Conservation (phyloP, 2,113 vertebrate genomes). For the Myotis yumanensis region DNA sequence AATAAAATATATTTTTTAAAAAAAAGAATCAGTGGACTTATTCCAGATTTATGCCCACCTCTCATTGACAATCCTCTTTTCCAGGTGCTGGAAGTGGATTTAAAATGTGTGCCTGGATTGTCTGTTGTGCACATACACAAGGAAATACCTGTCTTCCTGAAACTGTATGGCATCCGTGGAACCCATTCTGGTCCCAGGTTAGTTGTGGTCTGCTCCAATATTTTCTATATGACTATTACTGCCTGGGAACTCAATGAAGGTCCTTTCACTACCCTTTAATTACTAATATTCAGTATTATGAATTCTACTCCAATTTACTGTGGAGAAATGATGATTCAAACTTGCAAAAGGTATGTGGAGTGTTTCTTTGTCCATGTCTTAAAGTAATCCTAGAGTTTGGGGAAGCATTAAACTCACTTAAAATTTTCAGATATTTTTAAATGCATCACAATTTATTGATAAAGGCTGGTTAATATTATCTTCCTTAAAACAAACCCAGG, state of each 20-base stretch:
- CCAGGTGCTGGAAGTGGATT: neutral
- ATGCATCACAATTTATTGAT: neutral
- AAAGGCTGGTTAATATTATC: neutral
- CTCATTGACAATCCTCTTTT: neutral
- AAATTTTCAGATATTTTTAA: constrained; percentile 20
- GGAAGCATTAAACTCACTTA: neutral
- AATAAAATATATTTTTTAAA: no score
- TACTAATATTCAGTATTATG: neutral
- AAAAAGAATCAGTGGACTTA: neutral
- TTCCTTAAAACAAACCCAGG: neutral
- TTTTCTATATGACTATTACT: neutral
- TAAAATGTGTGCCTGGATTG: neutral
- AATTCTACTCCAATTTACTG: neutral
- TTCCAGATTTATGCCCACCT: neutral
- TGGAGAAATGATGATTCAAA: neutral
- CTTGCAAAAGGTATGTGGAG: neutral
- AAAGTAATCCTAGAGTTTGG: neutral
- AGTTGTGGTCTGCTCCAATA: neutral
- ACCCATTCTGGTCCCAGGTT: neutral
- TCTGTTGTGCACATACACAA: neutral
- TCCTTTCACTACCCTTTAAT: neutral
- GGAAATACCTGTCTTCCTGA: neutral
- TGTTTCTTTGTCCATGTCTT: neutral
- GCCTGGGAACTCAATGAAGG: neutral
- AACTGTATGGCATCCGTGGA: neutral